Base-by-base conservation (phyloP, 1,140 invertebrate genomes). In the Drosophila orena region DNA sequence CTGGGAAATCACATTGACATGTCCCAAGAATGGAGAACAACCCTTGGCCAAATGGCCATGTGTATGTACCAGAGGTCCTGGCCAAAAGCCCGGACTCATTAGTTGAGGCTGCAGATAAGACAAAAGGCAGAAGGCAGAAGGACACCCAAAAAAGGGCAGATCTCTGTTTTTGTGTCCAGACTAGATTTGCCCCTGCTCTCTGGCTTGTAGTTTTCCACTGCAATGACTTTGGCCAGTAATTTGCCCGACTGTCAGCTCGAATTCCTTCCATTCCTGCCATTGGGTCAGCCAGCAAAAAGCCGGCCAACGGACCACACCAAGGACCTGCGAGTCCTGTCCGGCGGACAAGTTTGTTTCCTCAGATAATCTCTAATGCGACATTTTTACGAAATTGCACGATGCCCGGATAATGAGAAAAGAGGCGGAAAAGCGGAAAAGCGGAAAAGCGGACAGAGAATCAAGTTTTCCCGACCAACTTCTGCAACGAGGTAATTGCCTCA, bases 311-410 rank as follows among this genome's bases (percentile, higher is more conserved):
- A 64, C 34, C 37, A 30, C 7, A 50, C 35, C 44, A 14, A 20
- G 53, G 57, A 72, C 42, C 62, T 47, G 14, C 17, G 30, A 55
- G 65, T 69, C 53, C 81, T 62, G 70, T 43, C 46, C 60, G 60
- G n/a, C 46, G 59, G 74, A 83, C 85, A 89, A 89, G 84, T 89
- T 89, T 89, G 79, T 89, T 89, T 79, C 77, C 84, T 73, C 73
- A 89, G 84, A 89, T 89, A 89, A 89, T 89, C 84, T 89, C 84
- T 89, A 89, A 89, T 89, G 84, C 84, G 84, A 89, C 84, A 89
- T 89, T 89, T 89, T 89, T 89, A 89, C 84, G 84, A 89, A 89
- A 89, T 89, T 89, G 84, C 85, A 89, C 79, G 84, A 80, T 84
- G 75, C 59, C 68, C 68, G 84, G 80, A 89, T 89, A 89, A 89